Evolutionary conservation across 2,797 vertebrate species (phyloP), one percentile per base, ranked within the genome.

Genomic region (Orestias chungarensis): DNA sequence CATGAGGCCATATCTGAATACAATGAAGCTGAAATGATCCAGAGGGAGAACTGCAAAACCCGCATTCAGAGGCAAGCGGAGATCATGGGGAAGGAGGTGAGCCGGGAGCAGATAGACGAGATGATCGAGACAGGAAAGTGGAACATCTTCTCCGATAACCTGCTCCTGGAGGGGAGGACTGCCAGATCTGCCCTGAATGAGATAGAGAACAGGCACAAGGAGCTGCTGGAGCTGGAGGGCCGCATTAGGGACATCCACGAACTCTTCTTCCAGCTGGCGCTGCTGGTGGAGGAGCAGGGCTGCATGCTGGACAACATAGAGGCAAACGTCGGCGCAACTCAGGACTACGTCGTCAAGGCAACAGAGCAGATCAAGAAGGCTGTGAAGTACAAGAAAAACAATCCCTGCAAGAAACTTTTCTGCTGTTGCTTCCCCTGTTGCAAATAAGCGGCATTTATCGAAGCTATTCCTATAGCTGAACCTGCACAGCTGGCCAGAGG

Each of bases 111-210:
- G 94, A 96, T 99, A 3, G 97, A 99, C 54, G 96, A 98, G 80
- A 98, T 99, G 96, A 96, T 97, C 0, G 97, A 99, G 91, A 96
- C 97, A 54, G 96, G 97, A 70, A 97, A 95, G 88, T 99, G 97
- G 95, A 97, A 97, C 17, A 95, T 98, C 44, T 99, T 99, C 92
- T 96, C 97, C 0, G 97, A 96, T 73, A 96, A 97, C 81, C 90
- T 98, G 66, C 90, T 99, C 71, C 93, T 95, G 0, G 97, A 98
- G 0, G 95, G 96, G 9, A 95, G 95, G 87, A 93, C 92, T 0
- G 93, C 96, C 18, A 94, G 95, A 0, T 95, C 96, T 0, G 97
- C 97, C 0, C 93, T 99, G 76, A 96, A 84, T 1, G 97, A 99
- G 93, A 95, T 99, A 1, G 97, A 99, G 93, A 97, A 91, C 31